A percentile compares a stretch with the other conserved stretches of the same genome.
phyloP scores from a whole-genome alignment of 2,888 invertebrate species.

The Panopea generosa region DNA sequence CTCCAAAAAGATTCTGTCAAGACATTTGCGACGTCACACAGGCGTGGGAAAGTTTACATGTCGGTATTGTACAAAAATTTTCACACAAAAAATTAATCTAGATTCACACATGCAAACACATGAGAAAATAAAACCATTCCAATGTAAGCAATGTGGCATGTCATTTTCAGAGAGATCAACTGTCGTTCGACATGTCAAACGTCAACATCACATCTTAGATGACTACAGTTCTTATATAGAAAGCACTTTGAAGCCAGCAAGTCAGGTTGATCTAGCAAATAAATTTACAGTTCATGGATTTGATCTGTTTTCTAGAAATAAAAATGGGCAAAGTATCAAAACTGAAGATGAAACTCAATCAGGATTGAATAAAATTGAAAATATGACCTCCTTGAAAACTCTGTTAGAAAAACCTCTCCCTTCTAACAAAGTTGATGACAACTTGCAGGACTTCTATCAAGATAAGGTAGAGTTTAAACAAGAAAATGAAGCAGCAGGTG shows the following conservation, averaged over 20 bases:
- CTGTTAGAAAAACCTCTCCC: constrained; percentile 30
- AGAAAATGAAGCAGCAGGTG: not conserved
- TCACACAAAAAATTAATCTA: constrained; percentile 36
- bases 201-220: constrained; percentile 27
- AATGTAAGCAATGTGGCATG: constrained; percentile 48
- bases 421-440: constrained; percentile 1
- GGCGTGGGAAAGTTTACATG: constrained; percentile 40
- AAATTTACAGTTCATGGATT: constrained; percentile 10
- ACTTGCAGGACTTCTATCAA: not conserved
- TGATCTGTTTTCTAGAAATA: not conserved
- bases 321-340: not conserved
- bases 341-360: not conserved
- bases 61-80: constrained; percentile 42
- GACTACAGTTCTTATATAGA: constrained; percentile 44
- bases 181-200: constrained; percentile 48
- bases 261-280: constrained; percentile 46
- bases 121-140: constrained; percentile 53
- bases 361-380: not conserved
- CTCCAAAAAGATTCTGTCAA: constrained; percentile 47
- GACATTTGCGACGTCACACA: constrained; percentile 47
- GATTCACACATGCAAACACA: constrained; percentile 54
- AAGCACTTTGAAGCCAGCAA: constrained; percentile 38
- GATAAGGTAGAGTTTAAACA: constrained; percentile 8
- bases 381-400: constrained; percentile 29
- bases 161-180: constrained; percentile 58